Evolutionary conservation across 2,113 vertebrate species (phyloP).

Genomic region (Corythoichthys haematopterus): DNA sequence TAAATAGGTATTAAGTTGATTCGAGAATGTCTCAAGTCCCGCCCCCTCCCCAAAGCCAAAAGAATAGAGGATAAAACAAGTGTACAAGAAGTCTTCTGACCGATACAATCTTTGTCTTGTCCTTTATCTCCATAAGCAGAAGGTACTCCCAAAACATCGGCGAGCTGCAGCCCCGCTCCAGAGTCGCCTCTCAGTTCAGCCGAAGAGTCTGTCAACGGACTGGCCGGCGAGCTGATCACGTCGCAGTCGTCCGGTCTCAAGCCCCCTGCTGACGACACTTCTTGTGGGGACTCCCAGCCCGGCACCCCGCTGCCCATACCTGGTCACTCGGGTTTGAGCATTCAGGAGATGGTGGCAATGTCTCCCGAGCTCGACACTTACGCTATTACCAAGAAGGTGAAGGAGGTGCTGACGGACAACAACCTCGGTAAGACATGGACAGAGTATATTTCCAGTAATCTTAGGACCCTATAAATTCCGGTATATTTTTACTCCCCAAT

Average conservation of each 20-base stretch:
- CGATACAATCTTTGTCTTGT: constrained; percentile 19
- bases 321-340: constrained; percentile 82
- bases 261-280: constrained; percentile 70
- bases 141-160: constrained; percentile 93
- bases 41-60: constrained; percentile 32
- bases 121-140: constrained; percentile 68
- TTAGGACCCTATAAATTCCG: not conserved
- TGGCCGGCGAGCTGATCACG: constrained; percentile 69
- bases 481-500: no score
- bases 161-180: constrained; percentile 91
- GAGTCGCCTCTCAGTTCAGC: constrained; percentile 90
- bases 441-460: not conserved
- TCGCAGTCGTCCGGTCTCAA: constrained; percentile 82
- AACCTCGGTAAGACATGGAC: constrained; percentile 82
- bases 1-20: constrained; percentile 54
- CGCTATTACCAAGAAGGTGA: constrained; percentile 93
- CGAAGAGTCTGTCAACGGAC: constrained; percentile 87
- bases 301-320: constrained; percentile 79
- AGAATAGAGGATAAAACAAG: constrained; percentile 25
- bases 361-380: constrained; percentile 93
- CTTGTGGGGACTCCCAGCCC: constrained; percentile 79
- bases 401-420: constrained; percentile 93
- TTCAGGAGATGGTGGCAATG: constrained; percentile 90
- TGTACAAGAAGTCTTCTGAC: constrained; percentile 30
- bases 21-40: constrained; percentile 41